Evolutionary conservation across 2,888 invertebrate genomes (phyloP), one percentile per base, ranked within the genome.

Genomic region (Lomographa bimaculata): DNA sequence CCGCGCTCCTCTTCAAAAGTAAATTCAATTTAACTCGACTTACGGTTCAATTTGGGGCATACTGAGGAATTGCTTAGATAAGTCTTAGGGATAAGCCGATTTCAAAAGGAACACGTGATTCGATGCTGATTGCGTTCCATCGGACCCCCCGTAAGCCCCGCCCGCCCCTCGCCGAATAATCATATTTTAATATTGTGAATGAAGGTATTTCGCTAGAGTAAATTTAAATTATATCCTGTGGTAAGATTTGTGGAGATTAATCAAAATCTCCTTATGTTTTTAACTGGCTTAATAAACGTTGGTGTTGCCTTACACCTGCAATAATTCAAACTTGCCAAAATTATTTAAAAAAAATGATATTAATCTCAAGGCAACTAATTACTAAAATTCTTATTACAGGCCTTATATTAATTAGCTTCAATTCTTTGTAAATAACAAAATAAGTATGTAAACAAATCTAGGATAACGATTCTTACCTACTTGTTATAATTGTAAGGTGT

Each of bases 101-200:
- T 84, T 83, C 73, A 79, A 79, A 84, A 82, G 82, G 78, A 79
- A 77, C 81, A 79, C 81, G 83, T 84, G 86, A 85, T 85, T 79
- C 76, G 74, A 77, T 76, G 79, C 70, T 82, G 85, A 85, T 85
- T 83, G 84, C 80, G 76, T 71, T 64, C 57, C 55, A 60, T 61
- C 64, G 57, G 34, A 36, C 55, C 65, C 62, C 63, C 44, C 37
- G 33, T 46, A 34, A 46, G 52, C 57, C 53, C 71, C 30, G 20
- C 9, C 0, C 26, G 59, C 63, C 64, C 46, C 46, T 29, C 46
- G 40, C 47, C 50, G 57, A 52, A 71, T 77, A 81, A 77, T 80
- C 83, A 80, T 86, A 87, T 82, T 85, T 85, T 83, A 84, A 87
- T 86, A 85, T 83, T 73, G 79, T 71, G 79, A 79, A 77, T 71